Evolutionary conservation across 2,113 vertebrate species (phyloP).

Genomic region (Anthoscopus minutus): DNA sequence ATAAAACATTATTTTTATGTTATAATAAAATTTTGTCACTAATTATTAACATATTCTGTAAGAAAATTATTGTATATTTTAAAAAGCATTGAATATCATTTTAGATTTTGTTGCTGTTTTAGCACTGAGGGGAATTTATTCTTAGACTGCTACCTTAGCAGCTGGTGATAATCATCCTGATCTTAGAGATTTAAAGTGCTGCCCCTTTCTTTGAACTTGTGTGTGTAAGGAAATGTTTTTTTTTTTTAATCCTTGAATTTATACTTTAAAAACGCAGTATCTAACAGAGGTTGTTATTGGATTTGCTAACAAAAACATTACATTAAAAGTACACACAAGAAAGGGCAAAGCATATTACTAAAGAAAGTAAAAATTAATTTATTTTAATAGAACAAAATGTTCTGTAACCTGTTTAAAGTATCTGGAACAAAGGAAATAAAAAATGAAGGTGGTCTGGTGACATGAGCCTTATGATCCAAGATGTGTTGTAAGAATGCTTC

Average conservation of each 20-base stretch:
- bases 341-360: neutral
- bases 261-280: rapidly evolving
- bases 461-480: neutral
- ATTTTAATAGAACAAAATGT: neutral
- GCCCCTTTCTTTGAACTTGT: neutral
- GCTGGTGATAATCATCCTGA: neutral
- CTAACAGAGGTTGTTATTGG: neutral
- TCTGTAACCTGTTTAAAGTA: neutral
- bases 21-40: neutral
- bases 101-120: neutral
- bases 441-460: neutral
- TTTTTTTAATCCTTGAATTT: neutral
- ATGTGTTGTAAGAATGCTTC: neutral
- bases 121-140: neutral
- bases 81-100: neutral
- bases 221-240: neutral
- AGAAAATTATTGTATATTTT: neutral
- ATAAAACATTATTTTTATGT: neutral
- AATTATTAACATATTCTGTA: neutral
- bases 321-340: neutral
- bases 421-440: neutral
- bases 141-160: neutral
- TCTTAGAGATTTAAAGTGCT: neutral
- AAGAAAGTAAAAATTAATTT: neutral
- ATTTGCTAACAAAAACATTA: neutral